Evolutionary conservation across 2,113 vertebrate genomes (phyloP), one percentile per base, ranked within the genome.

Genomic region (Amblyopsis rosae): DNA sequence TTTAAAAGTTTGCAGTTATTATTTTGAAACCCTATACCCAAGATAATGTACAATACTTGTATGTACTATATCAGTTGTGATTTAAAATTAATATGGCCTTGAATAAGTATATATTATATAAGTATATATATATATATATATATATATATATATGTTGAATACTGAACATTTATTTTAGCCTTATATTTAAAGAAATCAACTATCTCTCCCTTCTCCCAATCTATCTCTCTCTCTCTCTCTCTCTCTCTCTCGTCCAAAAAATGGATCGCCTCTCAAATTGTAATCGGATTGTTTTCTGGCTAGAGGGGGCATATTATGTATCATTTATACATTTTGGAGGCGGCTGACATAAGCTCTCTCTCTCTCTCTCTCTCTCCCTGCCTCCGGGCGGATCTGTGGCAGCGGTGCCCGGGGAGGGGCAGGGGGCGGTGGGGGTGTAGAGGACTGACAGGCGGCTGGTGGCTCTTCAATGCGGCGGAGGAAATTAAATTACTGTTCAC

Each of bases 401-500:
- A 5, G 6, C 35, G 35, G 53, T 62, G 33, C 11, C 12, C 2
- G 48, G 57, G 26, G 10, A 12, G 57, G 12, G 57, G 1, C 1
- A 26, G 26, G 10, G 6, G 32, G 62, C 47, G 46, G 47, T 63
- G 81, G 77, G 84, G 77, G 79, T 32, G 56, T 59, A 3, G 6
- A 69, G 61, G 33, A 62, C 72, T 90, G 88, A 88, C 84, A 88
- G 90, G 88, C 87, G 87, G 89, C 91, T 91, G 90, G 91, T 92
- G 91, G 90, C 87, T 82, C 84, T 76, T 90, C 86, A 78, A 58
- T 80, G 85, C 87, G 64, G 79, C 78, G 60, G 81, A 90, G 90
- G 86, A 93, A 93, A 93, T 93, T 92, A 84, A 93, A 93, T 93
- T 93, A 93, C 77, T 50, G 90, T 83, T 92, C 79, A 77, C 86